Evolutionary conservation across 1,140 invertebrate species (phyloP).

Genomic region (Hyphantria cunea): DNA sequence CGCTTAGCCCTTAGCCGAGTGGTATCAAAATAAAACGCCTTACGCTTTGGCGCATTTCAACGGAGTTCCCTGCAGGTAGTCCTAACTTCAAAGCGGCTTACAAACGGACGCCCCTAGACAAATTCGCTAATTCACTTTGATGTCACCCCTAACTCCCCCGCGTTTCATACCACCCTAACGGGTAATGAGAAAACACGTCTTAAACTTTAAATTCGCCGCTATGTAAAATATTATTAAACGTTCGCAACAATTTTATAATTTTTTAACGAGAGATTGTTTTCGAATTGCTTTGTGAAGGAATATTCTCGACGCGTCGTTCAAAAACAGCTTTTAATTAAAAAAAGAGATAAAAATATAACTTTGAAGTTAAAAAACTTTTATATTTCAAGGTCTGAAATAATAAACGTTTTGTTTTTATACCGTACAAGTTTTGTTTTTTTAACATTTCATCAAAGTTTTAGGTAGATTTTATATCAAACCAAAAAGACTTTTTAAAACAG

Average conservation of each 20-base stretch:
- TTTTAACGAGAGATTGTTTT: constrained; percentile 53
- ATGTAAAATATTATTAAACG: constrained; percentile 63
- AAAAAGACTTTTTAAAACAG: too few relatives aligned
- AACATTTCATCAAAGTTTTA: too few relatives aligned
- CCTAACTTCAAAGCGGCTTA: constrained; percentile 72
- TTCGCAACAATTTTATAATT: constrained; percentile 59
- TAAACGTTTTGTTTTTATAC: neutral
- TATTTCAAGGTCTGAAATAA: constrained; percentile 10
- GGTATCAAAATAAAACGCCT: constrained; percentile 55
- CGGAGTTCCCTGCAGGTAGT: constrained; percentile 57
- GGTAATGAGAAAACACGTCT: constrained; percentile 71
- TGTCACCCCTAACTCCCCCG: constrained; percentile 45
- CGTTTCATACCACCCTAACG: constrained; percentile 40
- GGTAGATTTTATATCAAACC: too few relatives aligned
- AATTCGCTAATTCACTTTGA: constrained; percentile 77
- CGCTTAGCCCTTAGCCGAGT: constrained; percentile 25
- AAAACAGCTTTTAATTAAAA: constrained; percentile 6
- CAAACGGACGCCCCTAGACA: constrained; percentile 74
- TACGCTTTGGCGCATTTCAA: constrained; percentile 58
- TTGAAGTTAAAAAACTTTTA: constrained; percentile 20
- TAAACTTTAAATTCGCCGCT: constrained; percentile 64
- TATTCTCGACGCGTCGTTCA: constrained; percentile 22
- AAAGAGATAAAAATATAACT: constrained; percentile 15
- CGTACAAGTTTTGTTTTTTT: neutral
- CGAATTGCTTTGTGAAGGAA: constrained; percentile 39